Evolutionary conservation across 64 coral and sea anemone genomes (phyloP).

Genomic region (Pocillopora damicornis): DNA sequence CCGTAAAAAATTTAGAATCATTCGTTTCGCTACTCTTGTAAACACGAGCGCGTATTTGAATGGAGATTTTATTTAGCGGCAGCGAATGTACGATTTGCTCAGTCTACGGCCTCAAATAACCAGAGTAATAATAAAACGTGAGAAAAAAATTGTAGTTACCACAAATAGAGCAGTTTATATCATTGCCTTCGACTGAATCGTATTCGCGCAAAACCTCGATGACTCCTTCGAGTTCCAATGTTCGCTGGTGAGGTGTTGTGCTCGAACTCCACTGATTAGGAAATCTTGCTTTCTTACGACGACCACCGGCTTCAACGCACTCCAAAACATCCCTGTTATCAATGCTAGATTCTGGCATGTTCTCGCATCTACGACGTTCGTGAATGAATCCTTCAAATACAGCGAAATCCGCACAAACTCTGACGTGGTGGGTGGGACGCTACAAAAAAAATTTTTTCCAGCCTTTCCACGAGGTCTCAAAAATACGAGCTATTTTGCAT

Average conservation of each 20-base stretch:
- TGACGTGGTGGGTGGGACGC: conserved; percentile 92
- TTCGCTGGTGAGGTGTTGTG: conserved; percentile 59
- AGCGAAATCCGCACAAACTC: conserved; percentile 38
- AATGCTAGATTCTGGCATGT: conserved; percentile 77
- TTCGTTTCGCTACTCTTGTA: not conserved
- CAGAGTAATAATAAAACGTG: not conserved
- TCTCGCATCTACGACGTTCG: conserved; percentile 24
- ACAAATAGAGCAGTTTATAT: conserved; percentile 99
- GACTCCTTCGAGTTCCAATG: conserved; percentile 86
- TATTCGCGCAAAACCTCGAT: conserved; percentile 96
- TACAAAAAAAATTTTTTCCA: conserved; percentile 80
- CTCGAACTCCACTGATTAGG: conserved; percentile 65
- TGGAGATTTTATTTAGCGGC: conserved; percentile 33
- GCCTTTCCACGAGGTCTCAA: conserved; percentile 96
- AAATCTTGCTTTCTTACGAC: conserved; percentile 84
- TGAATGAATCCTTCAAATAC: not conserved
- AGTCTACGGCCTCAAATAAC: not conserved
- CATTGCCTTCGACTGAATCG: conserved; percentile 86
- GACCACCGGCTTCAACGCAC: conserved; percentile 51
- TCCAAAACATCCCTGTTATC: conserved; percentile 69
- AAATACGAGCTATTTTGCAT: conserved; percentile 95
- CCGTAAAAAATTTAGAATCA: conserved; percentile 12
- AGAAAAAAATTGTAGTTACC: conserved; percentile 62
- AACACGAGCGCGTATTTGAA: conserved; percentile 34
- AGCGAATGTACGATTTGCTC: not conserved